Percentiles rank a stretch among this genome's conserved stretches.
Evolutionary conservation across 92 coral and sea anemone species (phyloP).

Genomic region (Zoanthus sansibaricus): DNA sequence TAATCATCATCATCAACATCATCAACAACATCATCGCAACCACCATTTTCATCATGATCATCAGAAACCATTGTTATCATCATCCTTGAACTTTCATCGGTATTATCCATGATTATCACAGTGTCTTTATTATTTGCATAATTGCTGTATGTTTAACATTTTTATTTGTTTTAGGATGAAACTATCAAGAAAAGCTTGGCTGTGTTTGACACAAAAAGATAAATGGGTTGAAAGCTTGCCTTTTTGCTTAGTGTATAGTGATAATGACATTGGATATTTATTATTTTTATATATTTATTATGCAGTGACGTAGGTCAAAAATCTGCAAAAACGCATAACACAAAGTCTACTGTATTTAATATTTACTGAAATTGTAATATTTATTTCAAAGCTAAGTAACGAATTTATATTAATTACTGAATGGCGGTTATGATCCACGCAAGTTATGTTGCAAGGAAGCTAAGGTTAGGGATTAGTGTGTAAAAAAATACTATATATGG

Average conservation of each 20-base stretch:
- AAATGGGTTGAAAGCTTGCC: not conserved
- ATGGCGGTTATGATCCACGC: not conserved
- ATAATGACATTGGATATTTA: slow-evolving; percentile 1
- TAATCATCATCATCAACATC: too few relatives aligned
- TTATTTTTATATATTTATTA: not conserved
- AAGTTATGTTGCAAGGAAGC: slow-evolving; percentile 10
- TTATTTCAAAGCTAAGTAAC: not conserved
- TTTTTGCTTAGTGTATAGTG: not conserved
- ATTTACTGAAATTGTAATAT: slow-evolving; percentile 8
- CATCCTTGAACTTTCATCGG: too few relatives aligned
- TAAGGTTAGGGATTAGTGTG: too few relatives aligned
- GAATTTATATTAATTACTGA: not conserved
- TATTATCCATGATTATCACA: too few relatives aligned
- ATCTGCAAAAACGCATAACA: not conserved
- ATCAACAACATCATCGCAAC: too few relatives aligned
- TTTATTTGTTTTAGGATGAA: slow-evolving; percentile 16
- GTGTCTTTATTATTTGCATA: too few relatives aligned
- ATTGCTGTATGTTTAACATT: not conserved
- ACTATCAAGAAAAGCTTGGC: slow-evolving; percentile 36
- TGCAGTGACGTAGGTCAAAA: not conserved
- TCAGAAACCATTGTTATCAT: too few relatives aligned
- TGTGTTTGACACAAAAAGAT: slow-evolving; percentile 27
- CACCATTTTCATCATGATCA: too few relatives aligned
- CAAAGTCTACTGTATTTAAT: slow-evolving; percentile 15
- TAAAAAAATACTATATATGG: too few relatives aligned